phyloP scores from a whole-genome alignment of 2,113 vertebrate species.

The Euleptes europaea region DNA sequence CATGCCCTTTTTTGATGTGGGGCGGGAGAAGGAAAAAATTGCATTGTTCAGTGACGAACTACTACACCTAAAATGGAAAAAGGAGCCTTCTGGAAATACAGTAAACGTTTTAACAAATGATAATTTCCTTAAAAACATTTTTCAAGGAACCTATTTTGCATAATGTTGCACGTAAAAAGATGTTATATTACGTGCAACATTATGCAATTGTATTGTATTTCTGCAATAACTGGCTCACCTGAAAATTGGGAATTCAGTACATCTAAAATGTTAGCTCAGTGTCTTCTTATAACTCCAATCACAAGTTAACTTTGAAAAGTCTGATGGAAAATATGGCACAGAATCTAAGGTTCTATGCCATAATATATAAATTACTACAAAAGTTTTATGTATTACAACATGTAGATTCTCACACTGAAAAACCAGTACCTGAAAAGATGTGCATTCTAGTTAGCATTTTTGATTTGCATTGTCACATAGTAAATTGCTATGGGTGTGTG shows the following conservation, averaged over 20 bases:
- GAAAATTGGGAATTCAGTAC: not conserved
- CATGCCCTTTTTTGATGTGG: not conserved
- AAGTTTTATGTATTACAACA: not conserved
- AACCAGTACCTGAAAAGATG: not conserved
- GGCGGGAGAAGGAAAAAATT: not conserved
- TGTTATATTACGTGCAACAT: not conserved
- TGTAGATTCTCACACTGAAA: not conserved
- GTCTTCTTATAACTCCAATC: not conserved
- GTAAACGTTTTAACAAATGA: constrained; percentile 9
- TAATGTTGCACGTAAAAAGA: not conserved
- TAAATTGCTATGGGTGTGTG: not conserved
- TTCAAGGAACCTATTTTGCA: not conserved
- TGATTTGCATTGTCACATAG: not conserved
- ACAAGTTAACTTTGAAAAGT: not conserved
- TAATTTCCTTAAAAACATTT: not conserved
- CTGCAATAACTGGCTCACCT: not conserved
- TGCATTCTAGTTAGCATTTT: not conserved
- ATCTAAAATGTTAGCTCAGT: not conserved
- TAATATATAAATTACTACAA: not conserved
- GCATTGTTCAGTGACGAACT: not conserved
- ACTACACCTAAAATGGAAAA: not conserved
- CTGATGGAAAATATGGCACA: not conserved
- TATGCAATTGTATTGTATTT: not conserved
- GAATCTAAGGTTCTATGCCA: not conserved
- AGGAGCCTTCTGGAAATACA: constrained; percentile 17